A percentile compares a stretch with the other conserved stretches of the same genome.
These are phyloP conservation scores for Corythaeola cristata DNA, from an alignment of 2,113 vertebrate genomes.

Conservation along the genomic window DNA sequence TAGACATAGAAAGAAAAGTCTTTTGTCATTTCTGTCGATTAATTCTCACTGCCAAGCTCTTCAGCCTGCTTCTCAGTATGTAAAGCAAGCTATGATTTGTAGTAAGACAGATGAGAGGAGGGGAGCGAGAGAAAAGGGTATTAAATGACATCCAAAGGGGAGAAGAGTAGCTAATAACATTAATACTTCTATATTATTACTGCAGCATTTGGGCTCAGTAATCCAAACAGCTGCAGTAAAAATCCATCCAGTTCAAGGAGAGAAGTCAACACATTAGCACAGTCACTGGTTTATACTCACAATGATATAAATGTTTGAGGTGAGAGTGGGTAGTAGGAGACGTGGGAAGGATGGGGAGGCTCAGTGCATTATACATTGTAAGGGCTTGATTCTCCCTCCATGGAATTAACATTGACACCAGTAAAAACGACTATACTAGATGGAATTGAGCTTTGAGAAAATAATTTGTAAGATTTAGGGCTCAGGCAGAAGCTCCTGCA, in stretches of 20 bases:
- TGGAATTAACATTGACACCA: no score
- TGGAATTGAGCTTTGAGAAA: neutral
- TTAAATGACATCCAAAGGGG: neutral
- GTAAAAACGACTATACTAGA: neutral
- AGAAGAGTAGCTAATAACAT: conserved; percentile 17
- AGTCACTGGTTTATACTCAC: neutral
- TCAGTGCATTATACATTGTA: accelerated
- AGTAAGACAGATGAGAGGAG: neutral
- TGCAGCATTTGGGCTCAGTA: conserved; percentile 9
- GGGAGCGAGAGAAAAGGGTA: neutral
- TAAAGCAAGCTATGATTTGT: neutral
- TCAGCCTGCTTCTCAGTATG: neutral
- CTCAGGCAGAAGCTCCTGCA: neutral
- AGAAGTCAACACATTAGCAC: neutral
- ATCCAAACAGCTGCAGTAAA: conserved; percentile 21
- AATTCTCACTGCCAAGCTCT: conserved; percentile 12
- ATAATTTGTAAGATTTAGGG: neutral
- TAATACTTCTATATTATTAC: conserved; percentile 20
- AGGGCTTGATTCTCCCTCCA: no score
- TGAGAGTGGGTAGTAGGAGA: neutral
- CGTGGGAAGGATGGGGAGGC: neutral
- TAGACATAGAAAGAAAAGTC: neutral
- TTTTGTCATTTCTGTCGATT: neutral
- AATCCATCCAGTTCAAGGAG: neutral
- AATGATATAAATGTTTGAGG: neutral